A percentile compares a stretch with the other conserved stretches of the same genome.
phyloP scores from a whole-genome alignment of 2,113 vertebrate genomes.

The Corythaeola cristata region DNA sequence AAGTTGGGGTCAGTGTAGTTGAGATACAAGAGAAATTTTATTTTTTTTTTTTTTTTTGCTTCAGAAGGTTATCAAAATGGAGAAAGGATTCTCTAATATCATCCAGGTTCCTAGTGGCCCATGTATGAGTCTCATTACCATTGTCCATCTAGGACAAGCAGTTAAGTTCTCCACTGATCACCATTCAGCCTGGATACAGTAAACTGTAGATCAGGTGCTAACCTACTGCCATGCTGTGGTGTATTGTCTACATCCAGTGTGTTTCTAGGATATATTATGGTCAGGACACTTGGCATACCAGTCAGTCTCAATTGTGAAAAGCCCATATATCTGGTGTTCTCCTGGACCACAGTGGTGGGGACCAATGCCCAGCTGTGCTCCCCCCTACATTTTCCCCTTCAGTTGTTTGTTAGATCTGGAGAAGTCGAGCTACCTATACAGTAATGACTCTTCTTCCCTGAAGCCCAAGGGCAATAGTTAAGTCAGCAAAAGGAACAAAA shows the following conservation, averaged over 20 bases:
- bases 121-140: neutral
- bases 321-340: neutral
- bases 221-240: neutral
- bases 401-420: neutral
- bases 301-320: neutral
- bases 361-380: neutral
- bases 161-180: neutral
- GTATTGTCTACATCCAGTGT: neutral
- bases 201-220: neutral
- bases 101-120: neutral
- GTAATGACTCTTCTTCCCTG: neutral
- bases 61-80: neutral
- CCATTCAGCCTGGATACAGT: neutral
- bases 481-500: neutral
- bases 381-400: neutral
- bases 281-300: neutral
- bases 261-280: neutral
- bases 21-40: neutral
- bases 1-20: neutral
- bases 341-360: neutral
- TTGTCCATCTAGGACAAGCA: neutral
- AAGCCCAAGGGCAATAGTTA: neutral
- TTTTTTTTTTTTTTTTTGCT: neutral
- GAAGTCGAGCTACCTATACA: neutral
- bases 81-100: neutral